Conservation (phyloP, 2,888 invertebrate genomes). For the Pandemis heparana region DNA sequence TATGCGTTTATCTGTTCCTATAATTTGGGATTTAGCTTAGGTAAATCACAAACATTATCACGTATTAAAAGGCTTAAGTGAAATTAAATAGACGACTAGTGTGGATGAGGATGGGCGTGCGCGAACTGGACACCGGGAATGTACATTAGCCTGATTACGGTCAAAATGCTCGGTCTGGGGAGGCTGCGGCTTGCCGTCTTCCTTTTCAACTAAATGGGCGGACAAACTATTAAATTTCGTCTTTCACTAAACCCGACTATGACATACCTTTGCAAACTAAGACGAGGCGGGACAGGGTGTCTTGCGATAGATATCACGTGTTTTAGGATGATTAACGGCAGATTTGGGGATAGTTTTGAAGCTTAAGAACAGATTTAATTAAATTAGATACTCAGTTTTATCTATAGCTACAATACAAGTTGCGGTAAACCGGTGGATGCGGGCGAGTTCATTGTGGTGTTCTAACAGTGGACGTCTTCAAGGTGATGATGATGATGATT, state of each 20-base stretch:
- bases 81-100: constrained; percentile 64
- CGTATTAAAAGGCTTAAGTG: constrained; percentile 61
- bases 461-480: too few species aligned
- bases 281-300: constrained; percentile 27
- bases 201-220: constrained; percentile 58
- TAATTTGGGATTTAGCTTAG: not conserved
- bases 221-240: constrained; percentile 55
- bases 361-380: not conserved
- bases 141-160: constrained; percentile 83
- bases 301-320: constrained; percentile 15
- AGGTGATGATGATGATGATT: too few species aligned
- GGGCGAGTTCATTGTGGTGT: too few species aligned
- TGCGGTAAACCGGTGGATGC: too few species aligned
- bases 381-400: not conserved
- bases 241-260: constrained; percentile 36
- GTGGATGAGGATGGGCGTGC: constrained; percentile 24
- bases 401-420: too few species aligned
- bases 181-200: constrained; percentile 65
- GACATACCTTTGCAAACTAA: constrained; percentile 21
- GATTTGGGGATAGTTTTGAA: not conserved
- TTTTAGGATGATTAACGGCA: constrained; percentile 30
- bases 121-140: constrained; percentile 70
- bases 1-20: too few species aligned
- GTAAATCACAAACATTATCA: constrained; percentile 25
- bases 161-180: constrained; percentile 75